These are phyloP conservation scores for Alexandromys oeconomus DNA, from an alignment of 2,797 vertebrate species.

Conservation along the genomic window DNA sequence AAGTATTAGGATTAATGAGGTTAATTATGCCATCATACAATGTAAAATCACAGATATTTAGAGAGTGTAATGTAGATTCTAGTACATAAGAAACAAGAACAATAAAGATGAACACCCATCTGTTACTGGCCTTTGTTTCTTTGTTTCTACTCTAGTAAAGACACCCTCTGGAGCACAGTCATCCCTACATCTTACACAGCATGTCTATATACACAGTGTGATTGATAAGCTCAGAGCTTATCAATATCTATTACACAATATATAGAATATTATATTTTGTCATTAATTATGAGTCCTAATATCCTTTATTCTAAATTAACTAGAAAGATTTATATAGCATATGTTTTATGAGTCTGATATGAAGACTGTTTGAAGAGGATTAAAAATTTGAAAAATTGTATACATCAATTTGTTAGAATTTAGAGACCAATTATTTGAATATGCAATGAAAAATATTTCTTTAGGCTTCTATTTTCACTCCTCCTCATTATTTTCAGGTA, in stretches of 20 bases:
- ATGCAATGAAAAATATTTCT: not conserved
- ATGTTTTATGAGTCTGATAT: not conserved
- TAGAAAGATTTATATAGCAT: not conserved
- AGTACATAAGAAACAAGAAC: not conserved
- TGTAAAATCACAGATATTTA: conserved; percentile 3
- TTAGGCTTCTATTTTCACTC: not conserved
- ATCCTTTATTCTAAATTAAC: not conserved
- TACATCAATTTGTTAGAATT: conserved; percentile 39
- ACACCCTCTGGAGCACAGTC: not conserved
- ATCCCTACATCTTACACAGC: not conserved
- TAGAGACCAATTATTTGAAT: conserved; percentile 20
- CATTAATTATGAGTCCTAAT: not conserved
- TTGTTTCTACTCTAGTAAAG: not conserved
- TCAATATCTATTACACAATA: not conserved
- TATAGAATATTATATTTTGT: not conserved
- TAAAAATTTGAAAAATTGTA: not conserved
- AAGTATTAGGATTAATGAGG: conserved; percentile 39
- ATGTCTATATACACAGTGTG: not conserved
- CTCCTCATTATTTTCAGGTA: conserved; percentile 25
- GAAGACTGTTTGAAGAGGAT: conserved; percentile 15
- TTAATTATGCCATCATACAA: not conserved
- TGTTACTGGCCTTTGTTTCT: not conserved
- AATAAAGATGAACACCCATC: not conserved
- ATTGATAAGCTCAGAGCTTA: not conserved
- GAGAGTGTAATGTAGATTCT: conserved; percentile 9